Conservation (phyloP, 2,888 invertebrate genomes). For the Trachelus stipa region DNA sequence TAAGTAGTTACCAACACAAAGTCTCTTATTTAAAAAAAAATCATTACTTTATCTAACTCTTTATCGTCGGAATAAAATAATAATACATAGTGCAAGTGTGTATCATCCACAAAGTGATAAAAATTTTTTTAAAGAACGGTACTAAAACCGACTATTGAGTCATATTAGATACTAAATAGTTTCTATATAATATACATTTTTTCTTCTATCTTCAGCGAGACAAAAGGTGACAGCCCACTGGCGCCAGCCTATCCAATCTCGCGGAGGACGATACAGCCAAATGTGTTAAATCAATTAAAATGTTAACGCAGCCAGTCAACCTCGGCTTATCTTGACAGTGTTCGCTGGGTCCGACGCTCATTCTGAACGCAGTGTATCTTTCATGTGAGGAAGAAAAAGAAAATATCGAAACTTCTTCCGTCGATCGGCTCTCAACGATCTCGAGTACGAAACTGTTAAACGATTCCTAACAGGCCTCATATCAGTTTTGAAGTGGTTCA, state of each 20-base stretch:
- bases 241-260: slow-evolving; percentile 42
- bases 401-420: background rate
- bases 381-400: background rate
- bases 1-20: background rate
- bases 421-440: slow-evolving; percentile 5
- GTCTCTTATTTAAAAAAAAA: background rate
- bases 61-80: background rate
- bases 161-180: background rate
- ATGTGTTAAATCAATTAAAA: slow-evolving; percentile 51
- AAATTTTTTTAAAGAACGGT: background rate
- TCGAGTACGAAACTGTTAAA: slow-evolving; percentile 22
- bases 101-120: background rate
- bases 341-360: slow-evolving; percentile 21
- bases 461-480: slow-evolving; percentile 10
- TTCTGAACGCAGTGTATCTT: slow-evolving; percentile 11
- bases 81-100: background rate
- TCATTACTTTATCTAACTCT: background rate
- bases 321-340: slow-evolving; percentile 44
- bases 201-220: slow-evolving; percentile 20
- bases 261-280: slow-evolving; percentile 39
- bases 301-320: slow-evolving; percentile 41
- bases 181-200: background rate
- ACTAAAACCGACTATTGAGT: background rate
- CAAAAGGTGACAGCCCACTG: slow-evolving; percentile 41
- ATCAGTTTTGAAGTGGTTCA: slow-evolving; percentile 16